Conservation (phyloP, 2,888 invertebrate genomes). For the Parnassius mnemosyne region DNA sequence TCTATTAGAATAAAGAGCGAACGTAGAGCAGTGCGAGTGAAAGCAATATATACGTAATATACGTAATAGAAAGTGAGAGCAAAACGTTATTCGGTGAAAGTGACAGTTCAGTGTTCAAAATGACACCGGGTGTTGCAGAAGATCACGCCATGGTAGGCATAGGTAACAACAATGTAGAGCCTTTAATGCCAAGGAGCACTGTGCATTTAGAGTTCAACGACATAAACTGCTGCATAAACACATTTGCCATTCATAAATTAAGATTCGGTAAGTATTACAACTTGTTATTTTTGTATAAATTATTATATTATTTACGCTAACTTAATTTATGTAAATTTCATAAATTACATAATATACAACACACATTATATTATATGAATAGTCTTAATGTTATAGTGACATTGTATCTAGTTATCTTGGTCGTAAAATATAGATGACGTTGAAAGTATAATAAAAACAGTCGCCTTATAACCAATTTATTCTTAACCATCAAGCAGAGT, state of each 20-base stretch:
- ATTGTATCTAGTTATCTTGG: no score
- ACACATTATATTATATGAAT: no score
- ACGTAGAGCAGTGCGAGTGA: constrained; percentile 9
- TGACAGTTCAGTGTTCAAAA: constrained; percentile 38
- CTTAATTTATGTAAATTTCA: no score
- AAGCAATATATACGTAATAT: constrained; percentile 4
- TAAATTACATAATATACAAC: no score
- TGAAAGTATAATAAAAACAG: no score
- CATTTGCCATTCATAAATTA: constrained; percentile 78
- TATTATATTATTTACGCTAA: no score
- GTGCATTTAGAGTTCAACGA: constrained; percentile 85
- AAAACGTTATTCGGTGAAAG: constrained; percentile 20
- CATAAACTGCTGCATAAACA: constrained; percentile 82
- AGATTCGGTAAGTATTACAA: constrained; percentile 77
- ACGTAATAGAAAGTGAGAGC: constrained; percentile 9
- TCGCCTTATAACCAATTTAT: no score
- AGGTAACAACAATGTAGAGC: constrained; percentile 68
- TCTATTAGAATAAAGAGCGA: background rate
- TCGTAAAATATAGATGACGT: no score
- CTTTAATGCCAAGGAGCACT: constrained; percentile 77
- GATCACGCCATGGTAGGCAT: constrained; percentile 46
- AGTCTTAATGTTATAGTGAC: no score
- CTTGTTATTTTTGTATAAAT: no score
- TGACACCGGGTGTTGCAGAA: constrained; percentile 52
- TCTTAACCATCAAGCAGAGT: no score